A percentile compares a stretch with the other conserved stretches of the same genome.
Evolutionary conservation across 2,113 vertebrate species (phyloP).

Genomic region (Chionomys nivalis): DNA sequence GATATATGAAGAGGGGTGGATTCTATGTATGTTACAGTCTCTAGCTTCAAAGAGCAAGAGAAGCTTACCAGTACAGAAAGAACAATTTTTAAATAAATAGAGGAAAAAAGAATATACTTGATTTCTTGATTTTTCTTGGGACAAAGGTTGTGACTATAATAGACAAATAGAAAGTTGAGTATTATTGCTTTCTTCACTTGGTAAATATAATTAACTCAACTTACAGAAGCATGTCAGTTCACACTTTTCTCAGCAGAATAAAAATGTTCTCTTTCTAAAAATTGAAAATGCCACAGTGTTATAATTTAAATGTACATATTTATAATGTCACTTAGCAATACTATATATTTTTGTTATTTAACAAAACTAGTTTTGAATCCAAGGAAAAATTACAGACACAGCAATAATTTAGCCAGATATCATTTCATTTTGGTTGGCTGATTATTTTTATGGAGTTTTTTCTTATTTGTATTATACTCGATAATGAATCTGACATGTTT

Average conservation of each 20-base stretch:
- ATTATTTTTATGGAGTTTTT: background rate
- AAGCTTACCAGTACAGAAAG: background rate
- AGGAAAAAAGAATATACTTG: background rate
- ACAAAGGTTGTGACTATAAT: background rate
- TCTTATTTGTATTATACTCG: background rate
- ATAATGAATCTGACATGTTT: background rate
- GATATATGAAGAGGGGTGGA: background rate
- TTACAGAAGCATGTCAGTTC: constrained; percentile 11
- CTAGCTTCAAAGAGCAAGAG: background rate
- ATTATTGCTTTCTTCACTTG: background rate
- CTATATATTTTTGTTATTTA: background rate
- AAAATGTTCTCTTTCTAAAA: constrained; percentile 8
- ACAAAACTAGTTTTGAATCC: background rate
- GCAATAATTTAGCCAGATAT: constrained; percentile 18
- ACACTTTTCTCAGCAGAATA: background rate
- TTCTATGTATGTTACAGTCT: background rate
- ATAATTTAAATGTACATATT: constrained; percentile 5
- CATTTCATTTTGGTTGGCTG: background rate
- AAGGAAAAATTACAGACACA: background rate
- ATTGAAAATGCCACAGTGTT: background rate
- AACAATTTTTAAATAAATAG: background rate
- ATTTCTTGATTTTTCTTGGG: constrained; percentile 37
- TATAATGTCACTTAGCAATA: background rate
- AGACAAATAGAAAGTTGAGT: background rate
- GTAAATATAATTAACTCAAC: background rate